A percentile compares a stretch with the other conserved stretches of the same genome.
Evolutionary conservation across 2,113 vertebrate species (phyloP).

Genomic region (Electrona antarctica): DNA sequence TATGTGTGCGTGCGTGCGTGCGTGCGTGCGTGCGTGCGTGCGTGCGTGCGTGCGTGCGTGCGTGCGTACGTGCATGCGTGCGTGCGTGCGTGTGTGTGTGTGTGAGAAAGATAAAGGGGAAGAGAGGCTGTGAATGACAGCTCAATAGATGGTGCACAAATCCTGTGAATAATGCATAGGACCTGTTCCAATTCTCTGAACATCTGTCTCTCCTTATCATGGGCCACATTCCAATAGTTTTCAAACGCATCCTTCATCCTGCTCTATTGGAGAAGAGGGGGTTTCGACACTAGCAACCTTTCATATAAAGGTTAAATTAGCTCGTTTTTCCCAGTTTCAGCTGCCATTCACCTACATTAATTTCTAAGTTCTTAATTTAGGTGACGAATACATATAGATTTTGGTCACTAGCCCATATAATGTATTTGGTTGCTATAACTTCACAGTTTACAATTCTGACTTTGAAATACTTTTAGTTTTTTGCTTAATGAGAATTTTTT

Average conservation of each 20-base stretch:
- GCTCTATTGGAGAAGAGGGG: background rate
- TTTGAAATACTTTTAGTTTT: conserved; percentile 22
- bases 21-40: background rate
- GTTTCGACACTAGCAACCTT: too few relatives aligned
- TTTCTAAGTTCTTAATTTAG: too few relatives aligned
- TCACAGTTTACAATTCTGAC: conserved; percentile 31
- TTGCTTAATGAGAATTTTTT: conserved; percentile 33
- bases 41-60: background rate
- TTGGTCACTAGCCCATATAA: background rate
- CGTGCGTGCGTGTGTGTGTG: background rate
- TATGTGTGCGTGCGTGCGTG: too few relatives aligned
- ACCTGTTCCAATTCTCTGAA: conserved; percentile 22
- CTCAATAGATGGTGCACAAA: conserved; percentile 36
- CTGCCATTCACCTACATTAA: too few relatives aligned
- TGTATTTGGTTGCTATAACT: conserved; percentile 12
- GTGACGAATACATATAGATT: background rate
- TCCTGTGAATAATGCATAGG: conserved; percentile 35
- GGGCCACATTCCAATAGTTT: conserved; percentile 8
- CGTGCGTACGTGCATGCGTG: background rate
- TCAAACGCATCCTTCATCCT: background rate
- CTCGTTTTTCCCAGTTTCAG: too few relatives aligned
- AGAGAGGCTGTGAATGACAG: conserved; percentile 47
- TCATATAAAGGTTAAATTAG: too few relatives aligned
- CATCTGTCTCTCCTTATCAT: conserved; percentile 32
- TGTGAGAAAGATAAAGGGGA: conserved; percentile 32